Evolutionary conservation across 2,888 invertebrate species (phyloP).

Genomic region (Apodemia duryi): DNA sequence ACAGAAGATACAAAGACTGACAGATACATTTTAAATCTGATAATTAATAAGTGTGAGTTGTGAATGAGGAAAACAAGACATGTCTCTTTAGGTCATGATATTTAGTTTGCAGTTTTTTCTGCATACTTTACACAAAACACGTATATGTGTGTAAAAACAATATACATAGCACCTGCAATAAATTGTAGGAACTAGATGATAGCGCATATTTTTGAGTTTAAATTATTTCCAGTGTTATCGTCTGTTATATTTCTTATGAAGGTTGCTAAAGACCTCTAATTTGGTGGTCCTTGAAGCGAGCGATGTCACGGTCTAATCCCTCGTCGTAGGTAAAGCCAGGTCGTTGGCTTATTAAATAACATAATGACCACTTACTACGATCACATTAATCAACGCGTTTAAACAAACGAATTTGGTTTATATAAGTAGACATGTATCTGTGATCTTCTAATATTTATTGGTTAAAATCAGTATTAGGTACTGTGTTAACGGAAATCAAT

Average conservation of each 20-base stretch:
- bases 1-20: too few species aligned
- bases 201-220: neutral
- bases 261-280: slow-evolving; percentile 8
- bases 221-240: neutral
- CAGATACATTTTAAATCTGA: too few species aligned
- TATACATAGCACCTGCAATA: too few species aligned
- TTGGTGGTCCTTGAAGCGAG: slow-evolving; percentile 10
- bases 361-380: neutral
- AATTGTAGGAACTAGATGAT: neutral
- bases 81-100: too few species aligned
- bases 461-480: too few species aligned
- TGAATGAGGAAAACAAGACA: too few species aligned
- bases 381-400: neutral
- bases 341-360: slow-evolving; percentile 16
- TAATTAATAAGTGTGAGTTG: too few species aligned
- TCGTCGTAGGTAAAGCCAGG: neutral
- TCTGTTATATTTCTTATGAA: neutral
- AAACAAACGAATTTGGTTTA: neutral
- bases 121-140: too few species aligned
- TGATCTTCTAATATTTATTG: neutral
- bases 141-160: too few species aligned
- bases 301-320: slow-evolving; percentile 1
- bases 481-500: too few species aligned
- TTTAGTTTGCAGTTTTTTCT: too few species aligned
- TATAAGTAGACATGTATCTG: too few species aligned